Evolutionary conservation across 2,113 vertebrate species (phyloP).

Genomic region (Apaloderma vittatum): DNA sequence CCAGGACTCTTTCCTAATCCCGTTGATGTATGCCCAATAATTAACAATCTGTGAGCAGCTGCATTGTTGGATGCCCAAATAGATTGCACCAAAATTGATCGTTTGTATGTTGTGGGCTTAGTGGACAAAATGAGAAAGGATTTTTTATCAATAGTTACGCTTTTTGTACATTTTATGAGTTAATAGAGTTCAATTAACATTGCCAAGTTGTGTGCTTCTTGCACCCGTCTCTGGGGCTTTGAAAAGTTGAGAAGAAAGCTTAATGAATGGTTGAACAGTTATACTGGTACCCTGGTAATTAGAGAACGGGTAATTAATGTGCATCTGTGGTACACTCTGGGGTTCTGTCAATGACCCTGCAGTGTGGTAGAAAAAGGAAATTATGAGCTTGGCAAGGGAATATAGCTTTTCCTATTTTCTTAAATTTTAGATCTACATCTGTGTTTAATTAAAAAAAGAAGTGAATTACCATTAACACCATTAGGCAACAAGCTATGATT

Average conservation of each 20-base stretch:
- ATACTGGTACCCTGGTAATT: conserved; percentile 78
- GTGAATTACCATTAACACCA: conserved; percentile 77
- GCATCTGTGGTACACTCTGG: conserved; percentile 77
- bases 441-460: conserved; percentile 82
- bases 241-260: conserved; percentile 75
- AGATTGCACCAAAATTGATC: conserved; percentile 51
- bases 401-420: conserved; percentile 76
- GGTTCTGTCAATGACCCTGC: conserved; percentile 75
- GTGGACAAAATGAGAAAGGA: conserved; percentile 59
- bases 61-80: conserved; percentile 45
- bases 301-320: conserved; percentile 83
- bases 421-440: conserved; percentile 80
- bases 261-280: conserved; percentile 79
- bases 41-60: conserved; percentile 58
- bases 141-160: conserved; percentile 72
- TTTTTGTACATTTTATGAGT: conserved; percentile 78
- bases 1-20: conserved; percentile 19
- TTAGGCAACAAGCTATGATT: conserved; percentile 65
- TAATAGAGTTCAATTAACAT: conserved; percentile 82
- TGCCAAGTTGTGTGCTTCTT: conserved; percentile 68
- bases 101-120: background rate
- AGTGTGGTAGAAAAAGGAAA: conserved; percentile 70
- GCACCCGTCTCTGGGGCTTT: conserved; percentile 68
- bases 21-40: conserved; percentile 51
- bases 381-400: conserved; percentile 73